A percentile compares a stretch with the other conserved stretches of the same genome.
phyloP scores from a whole-genome alignment of 2,797 vertebrate species.

The Phrynocephalus guinanensis region DNA sequence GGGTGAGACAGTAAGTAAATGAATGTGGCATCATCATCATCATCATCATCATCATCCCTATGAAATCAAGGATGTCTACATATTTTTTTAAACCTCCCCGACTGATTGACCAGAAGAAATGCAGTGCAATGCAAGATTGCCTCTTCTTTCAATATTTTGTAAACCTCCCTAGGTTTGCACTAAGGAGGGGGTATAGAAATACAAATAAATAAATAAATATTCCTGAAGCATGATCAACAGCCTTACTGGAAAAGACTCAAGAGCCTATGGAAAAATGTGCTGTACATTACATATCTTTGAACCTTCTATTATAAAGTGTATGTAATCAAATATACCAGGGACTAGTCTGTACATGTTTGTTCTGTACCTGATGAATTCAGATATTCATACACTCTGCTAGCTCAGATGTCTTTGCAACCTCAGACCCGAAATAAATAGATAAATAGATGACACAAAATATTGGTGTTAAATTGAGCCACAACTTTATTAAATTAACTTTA shows the following conservation, averaged over 20 bases:
- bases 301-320: not conserved
- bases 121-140: not conserved
- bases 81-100: not conserved
- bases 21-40: not conserved
- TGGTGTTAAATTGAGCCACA: no score
- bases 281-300: not conserved
- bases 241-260: not conserved
- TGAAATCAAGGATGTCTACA: not conserved
- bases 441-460: no score
- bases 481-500: no score
- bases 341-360: no score
- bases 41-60: not conserved
- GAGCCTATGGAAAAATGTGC: not conserved
- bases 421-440: no score
- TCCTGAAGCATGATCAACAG: not conserved
- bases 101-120: not conserved
- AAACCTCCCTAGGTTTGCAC: no score
- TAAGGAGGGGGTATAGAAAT: no score
- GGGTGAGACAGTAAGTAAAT: not conserved
- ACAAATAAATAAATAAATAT: no score
- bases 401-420: no score
- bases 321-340: no score
- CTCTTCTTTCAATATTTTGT: not conserved
- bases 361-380: no score
- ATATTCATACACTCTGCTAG: no score